Base-by-base conservation (phyloP, 2,888 invertebrate genomes). In the Harmothoe impar region DNA sequence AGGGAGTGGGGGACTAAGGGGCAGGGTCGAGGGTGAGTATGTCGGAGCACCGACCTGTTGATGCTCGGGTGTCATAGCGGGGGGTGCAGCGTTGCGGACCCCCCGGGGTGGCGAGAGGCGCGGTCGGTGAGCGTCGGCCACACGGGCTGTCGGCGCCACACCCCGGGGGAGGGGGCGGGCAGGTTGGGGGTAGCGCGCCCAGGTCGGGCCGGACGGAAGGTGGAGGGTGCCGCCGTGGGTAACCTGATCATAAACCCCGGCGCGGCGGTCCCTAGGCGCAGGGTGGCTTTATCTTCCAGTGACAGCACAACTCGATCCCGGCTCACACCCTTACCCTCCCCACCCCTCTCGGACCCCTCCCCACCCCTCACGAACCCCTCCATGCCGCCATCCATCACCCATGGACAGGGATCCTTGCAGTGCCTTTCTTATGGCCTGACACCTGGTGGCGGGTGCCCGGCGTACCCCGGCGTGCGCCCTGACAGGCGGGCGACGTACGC, bases 221-320 rank as follows among this genome's bases (percentile, higher is more conserved):
- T 81, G 23, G 25, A 43, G 81, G 81, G 43, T 17, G 43, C 17
- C 35, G n/a, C 43, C 81, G 43, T 12, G 17, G 33, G 81, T 81
- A 81, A 81, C 81, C 81, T 35, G 81, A 81, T 15, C 33, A 43
- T 35, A 43, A n/a, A 31, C 77, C 77, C 77, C 77, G 81, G 81
- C 7, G 5, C 33, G 35, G n/a, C n/a, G 20, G 35, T 43, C 81
- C 43, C 81, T 35, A n/a, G 81, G 5, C 20, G 81, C 35, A 0
- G 12, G 35, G 35, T 25, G 33, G 35, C 81, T 81, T 81, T 81
- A 81, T 81, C 81, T 43, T 10, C 35, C 81, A 33, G 1, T 81
- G 81, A 43, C 81, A 81, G 81, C 81, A 81, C 72, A 81, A 81
- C 81, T 43, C 81, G 81, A 81, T 81, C 81, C 43, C 43, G 43